Conservation (phyloP, 2,797 vertebrate genomes). For the Channallabes apus region DNA sequence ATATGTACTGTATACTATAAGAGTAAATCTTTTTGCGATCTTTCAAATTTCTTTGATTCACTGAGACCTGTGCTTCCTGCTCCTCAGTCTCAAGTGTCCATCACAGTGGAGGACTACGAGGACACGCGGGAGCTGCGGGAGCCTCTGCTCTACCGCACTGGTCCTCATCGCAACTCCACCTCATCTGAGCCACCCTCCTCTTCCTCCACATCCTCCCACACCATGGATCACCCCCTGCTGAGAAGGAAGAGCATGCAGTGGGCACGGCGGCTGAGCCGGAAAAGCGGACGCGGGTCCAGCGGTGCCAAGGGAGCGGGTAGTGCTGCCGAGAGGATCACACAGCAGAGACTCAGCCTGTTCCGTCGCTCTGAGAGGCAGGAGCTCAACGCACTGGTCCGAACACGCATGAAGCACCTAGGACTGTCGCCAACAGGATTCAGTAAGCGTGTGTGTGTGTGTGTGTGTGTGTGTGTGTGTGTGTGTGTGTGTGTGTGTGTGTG, state of each 20-base stretch:
- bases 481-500: too few species aligned
- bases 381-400: conserved; percentile 80
- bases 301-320: conserved; percentile 75
- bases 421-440: conserved; percentile 81
- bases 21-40: not conserved
- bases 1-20: not conserved
- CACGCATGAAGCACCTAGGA: conserved; percentile 83
- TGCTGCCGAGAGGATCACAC: conserved; percentile 79
- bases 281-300: conserved; percentile 73
- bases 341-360: conserved; percentile 81
- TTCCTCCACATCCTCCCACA: conserved; percentile 71
- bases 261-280: conserved; percentile 81
- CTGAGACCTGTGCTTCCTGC: not conserved
- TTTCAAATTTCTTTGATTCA: not conserved
- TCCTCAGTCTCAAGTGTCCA: conserved; percentile 80
- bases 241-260: conserved; percentile 87
- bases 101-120: conserved; percentile 82
- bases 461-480: too few species aligned
- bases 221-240: conserved; percentile 79
- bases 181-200: conserved; percentile 75
- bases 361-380: conserved; percentile 83
- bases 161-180: conserved; percentile 79
- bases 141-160: conserved; percentile 71
- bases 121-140: conserved; percentile 81
- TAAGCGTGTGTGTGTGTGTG: conserved; percentile 60